Conservation (phyloP, 92 coral and sea anemone species). For the Zoanthus solanderi region DNA sequence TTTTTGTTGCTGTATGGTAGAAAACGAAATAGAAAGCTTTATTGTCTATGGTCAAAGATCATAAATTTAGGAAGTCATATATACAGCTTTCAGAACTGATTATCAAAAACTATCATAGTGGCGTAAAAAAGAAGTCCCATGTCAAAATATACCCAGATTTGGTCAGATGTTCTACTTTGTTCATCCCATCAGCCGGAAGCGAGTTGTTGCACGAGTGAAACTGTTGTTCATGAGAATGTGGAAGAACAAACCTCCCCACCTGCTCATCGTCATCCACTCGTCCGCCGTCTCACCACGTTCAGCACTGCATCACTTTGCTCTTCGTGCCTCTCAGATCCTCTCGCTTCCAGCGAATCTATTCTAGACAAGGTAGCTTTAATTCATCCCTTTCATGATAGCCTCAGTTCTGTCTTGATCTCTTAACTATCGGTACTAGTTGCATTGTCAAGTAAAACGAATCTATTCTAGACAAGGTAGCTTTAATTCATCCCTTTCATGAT, state of each 20-base stretch:
- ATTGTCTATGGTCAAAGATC: background rate
- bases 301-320: constrained; percentile 42
- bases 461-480: constrained; percentile 35
- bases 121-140: background rate
- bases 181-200: constrained; percentile 46
- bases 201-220: constrained; percentile 40
- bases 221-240: constrained; percentile 34
- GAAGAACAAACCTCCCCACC: constrained; percentile 28
- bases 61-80: background rate
- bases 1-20: no score
- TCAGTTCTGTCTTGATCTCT: background rate
- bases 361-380: constrained; percentile 46
- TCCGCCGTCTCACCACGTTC: constrained; percentile 42
- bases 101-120: background rate
- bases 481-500: background rate
- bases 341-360: constrained; percentile 39
- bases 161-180: constrained; percentile 32
- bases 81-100: background rate
- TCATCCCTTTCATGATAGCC: background rate
- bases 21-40: background rate
- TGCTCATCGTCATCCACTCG: constrained; percentile 26
- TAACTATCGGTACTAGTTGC: background rate
- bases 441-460: background rate
- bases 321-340: constrained; percentile 44
- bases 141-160: background rate